phyloP scores from a whole-genome alignment of 2,797 vertebrate genomes.

The Neosilurus mollespiculum region DNA sequence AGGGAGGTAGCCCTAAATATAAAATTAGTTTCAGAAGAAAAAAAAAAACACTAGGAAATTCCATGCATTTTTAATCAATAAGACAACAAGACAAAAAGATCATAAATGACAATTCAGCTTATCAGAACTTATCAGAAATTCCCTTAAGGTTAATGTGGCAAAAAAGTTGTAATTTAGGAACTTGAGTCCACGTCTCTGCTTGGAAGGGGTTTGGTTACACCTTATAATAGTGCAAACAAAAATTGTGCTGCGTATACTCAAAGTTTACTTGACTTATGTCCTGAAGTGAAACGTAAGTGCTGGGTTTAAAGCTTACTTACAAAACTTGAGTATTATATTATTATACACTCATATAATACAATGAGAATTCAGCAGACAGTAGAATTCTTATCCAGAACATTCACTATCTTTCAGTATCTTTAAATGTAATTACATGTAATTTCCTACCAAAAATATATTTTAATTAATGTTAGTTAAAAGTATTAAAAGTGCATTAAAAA shows the following conservation, averaged over 20 bases:
- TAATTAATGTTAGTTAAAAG: not conserved
- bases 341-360: not conserved
- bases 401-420: not conserved
- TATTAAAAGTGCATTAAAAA: too few relatives aligned
- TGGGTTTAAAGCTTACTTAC: not conserved
- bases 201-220: constrained; percentile 14
- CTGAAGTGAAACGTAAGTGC: constrained; percentile 54
- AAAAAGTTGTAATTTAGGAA: too few relatives aligned
- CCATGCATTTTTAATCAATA: not conserved
- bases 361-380: not conserved
- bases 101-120: not conserved
- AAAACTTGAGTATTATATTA: not conserved
- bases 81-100: not conserved
- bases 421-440: constrained; percentile 1
- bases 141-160: too few relatives aligned
- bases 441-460: not conserved
- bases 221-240: constrained; percentile 6
- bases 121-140: too few relatives aligned
- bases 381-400: not conserved
- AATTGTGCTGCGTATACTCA: constrained; percentile 1
- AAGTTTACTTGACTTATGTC: constrained; percentile 35
- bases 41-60: not conserved
- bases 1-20: constrained; percentile 59
- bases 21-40: not conserved
- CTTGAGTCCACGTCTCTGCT: too few relatives aligned